Base-by-base conservation (phyloP, 2,113 vertebrate species). In the Poecilia latipinna region DNA sequence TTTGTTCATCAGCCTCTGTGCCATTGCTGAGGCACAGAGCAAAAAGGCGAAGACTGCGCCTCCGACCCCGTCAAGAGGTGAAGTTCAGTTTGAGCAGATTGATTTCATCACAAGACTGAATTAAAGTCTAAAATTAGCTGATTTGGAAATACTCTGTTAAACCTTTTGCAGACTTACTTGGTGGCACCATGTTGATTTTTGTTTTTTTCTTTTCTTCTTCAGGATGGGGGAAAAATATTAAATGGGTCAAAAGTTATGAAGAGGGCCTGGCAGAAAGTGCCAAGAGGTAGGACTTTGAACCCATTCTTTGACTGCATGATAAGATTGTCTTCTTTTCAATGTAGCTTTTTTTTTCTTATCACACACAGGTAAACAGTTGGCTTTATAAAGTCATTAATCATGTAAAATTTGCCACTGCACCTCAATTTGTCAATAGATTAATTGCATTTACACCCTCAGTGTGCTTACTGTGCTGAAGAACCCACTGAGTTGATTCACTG, bases 171-270 rank as follows among this genome's bases (percentile, higher is more conserved):
- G n/a, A n/a, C n/a, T n/a, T 54, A 51, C 5, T 19, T 17, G 19
- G 1, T 17, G 48, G 15, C 48, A 51, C 5, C 8, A 13, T 42
- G 13, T 42, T 13, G 13, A 4, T 42, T 42, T 42, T 57, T 17
- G 2, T 51, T 3, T 8, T n/a, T 42, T 57, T 17, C 7, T 51
- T 3, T 8, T n/a, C 31, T 37, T 26, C 42, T 91, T 62, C 77
- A 98, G 96, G 96, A 15, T 98, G 96, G 96, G 96, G 96, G 26
- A 85, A 94, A 82, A 89, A 90, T 32, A 96, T 97, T 66, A 90
- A 54, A 0, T 98, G 97, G 96, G 93, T 94, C 15, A 86, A 95
- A 86, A 96, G 91, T 37, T 97, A 96, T 29, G 95, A 96, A 79
- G 96, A 96, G 66, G 97, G 92, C 10, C 93, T 97, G 75, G 84